phyloP scores from a whole-genome alignment of 2,797 vertebrate genomes.

The Neomorphus geoffroyi region DNA sequence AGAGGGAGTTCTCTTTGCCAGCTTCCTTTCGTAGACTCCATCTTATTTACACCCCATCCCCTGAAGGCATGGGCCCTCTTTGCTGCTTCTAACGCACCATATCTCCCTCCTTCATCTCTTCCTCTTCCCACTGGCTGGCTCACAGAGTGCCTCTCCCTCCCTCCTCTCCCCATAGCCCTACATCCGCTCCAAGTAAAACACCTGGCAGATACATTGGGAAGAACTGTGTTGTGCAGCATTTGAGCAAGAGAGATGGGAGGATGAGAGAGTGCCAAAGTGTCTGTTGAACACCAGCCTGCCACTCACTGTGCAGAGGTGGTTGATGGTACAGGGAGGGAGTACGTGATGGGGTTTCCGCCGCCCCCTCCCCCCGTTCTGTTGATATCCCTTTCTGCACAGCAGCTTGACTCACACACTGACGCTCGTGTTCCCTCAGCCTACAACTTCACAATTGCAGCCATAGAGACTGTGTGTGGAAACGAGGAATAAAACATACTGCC shows the following conservation, averaged over 20 bases:
- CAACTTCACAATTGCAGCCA: background rate
- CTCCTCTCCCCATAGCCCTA: background rate
- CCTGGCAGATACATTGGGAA: background rate
- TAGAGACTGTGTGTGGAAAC: background rate
- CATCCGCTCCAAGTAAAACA: background rate
- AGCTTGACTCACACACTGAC: fast-evolving
- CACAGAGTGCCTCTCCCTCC: background rate
- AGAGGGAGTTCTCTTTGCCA: background rate
- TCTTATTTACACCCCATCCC: background rate
- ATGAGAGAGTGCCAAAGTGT: background rate
- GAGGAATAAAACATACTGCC: background rate
- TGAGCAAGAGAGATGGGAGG: background rate
- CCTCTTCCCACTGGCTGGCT: background rate
- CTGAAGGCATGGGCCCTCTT: background rate
- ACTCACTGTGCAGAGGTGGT: fast-evolving
- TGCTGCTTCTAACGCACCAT: background rate
- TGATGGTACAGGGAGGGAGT: background rate
- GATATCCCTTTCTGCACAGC: background rate
- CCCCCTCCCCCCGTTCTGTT: background rate
- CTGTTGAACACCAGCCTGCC: background rate
- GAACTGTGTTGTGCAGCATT: fast-evolving
- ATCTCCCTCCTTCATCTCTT: background rate
- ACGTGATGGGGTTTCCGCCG: fast-evolving
- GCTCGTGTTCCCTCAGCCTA: background rate
- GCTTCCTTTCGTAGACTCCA: background rate